Conservation (phyloP, 2,888 invertebrate species). For the Serrognathus titanus region DNA sequence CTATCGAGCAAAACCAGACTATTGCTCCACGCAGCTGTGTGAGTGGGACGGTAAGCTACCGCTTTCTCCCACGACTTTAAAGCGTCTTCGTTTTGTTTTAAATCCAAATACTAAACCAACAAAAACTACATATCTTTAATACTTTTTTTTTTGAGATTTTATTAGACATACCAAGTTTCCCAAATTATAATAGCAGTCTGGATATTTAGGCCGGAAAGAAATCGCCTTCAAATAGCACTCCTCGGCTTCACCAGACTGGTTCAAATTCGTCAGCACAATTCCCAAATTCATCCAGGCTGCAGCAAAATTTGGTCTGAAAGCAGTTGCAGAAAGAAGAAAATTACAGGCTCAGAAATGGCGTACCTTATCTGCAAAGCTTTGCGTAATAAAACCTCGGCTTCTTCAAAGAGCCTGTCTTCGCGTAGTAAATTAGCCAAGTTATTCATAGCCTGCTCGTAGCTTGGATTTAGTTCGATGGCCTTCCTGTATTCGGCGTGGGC, state of each 20-base stretch:
- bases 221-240: conserved; percentile 78
- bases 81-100: conserved; percentile 70
- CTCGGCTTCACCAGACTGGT: conserved; percentile 69
- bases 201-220: conserved; percentile 71
- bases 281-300: conserved; percentile 99
- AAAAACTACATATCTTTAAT: not conserved
- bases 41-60: conserved; percentile 70
- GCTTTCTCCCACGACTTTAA: conserved; percentile 80
- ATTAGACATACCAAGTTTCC: conserved; percentile 84
- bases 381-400: conserved; percentile 71
- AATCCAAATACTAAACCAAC: conserved; percentile 70
- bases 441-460: conserved; percentile 91
- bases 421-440: conserved; percentile 85
- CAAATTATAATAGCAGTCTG: conserved; percentile 92
- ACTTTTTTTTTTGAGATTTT: too few relatives aligned
- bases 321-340: not conserved
- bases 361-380: conserved; percentile 72
- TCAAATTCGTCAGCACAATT: conserved; percentile 77
- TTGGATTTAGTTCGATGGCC: conserved; percentile 61
- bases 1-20: conserved; percentile 80
- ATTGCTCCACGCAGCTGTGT: conserved; percentile 90
- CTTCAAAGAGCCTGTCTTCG: conserved; percentile 61
- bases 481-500: conserved; percentile 76
- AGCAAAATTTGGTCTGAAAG: conserved; percentile 75
- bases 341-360: conserved; percentile 24